Evolutionary conservation across 2,113 vertebrate species (phyloP).

Genomic region (Numida meleagris): DNA sequence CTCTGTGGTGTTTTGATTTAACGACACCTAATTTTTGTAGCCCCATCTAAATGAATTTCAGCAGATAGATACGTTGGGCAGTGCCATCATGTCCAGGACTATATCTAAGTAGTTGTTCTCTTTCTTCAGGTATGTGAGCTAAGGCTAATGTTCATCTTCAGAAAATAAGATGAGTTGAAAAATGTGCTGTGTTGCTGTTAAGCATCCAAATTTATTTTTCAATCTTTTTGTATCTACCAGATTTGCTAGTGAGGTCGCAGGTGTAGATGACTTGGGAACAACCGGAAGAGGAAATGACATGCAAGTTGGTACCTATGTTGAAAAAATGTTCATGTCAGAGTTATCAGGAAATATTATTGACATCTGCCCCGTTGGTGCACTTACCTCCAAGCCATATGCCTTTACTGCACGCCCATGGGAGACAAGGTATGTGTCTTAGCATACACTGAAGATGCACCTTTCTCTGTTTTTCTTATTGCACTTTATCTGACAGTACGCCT

Average conservation of each 20-base stretch:
- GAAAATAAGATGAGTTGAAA: not conserved
- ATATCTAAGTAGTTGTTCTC: not conserved
- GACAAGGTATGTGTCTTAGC: constrained; percentile 84
- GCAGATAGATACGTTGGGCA: no score
- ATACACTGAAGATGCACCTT: not conserved
- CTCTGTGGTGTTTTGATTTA: not conserved
- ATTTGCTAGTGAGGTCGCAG: constrained; percentile 96
- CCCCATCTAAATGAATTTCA: not conserved
- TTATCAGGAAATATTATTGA: constrained; percentile 97
- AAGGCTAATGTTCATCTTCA: not conserved
- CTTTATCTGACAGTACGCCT: not conserved
- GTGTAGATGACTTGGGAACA: constrained; percentile 96
- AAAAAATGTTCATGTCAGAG: constrained; percentile 99
- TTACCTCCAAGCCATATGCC: constrained; percentile 97
- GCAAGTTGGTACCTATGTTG: constrained; percentile 96
- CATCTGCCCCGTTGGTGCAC: constrained; percentile 95
- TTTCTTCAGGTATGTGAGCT: not conserved
- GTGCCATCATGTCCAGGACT: no score
- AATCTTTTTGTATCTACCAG: constrained; percentile 71
- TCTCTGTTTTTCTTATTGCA: not conserved
- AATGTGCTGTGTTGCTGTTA: not conserved
- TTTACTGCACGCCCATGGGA: constrained; percentile 98
- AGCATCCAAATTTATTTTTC: not conserved
- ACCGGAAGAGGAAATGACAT: constrained; percentile 96
- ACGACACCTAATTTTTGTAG: not conserved